Evolutionary conservation across 2,113 vertebrate genomes (phyloP), one percentile per base, ranked within the genome.

Genomic region (Pelvicachromis taeniatus): DNA sequence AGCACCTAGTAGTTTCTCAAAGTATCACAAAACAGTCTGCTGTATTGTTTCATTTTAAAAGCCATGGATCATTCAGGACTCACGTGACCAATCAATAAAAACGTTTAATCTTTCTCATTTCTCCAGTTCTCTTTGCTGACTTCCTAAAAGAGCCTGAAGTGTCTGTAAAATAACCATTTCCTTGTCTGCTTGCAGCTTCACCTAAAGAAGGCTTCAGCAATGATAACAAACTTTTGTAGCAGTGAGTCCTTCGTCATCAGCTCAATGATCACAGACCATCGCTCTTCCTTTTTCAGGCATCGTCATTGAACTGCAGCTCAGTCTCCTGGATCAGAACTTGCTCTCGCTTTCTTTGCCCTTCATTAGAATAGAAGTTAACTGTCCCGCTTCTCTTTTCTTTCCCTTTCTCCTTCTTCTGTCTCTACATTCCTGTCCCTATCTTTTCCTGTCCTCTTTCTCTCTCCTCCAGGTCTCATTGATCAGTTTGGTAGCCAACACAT

Each of bases 381-480:
- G 21, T 82, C 84, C 85, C 17, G 23, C 56, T 56, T 79, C 59
- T 89, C 31, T 83, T 75, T 31, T 68, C 59, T 81, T 38, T 58
- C 33, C 26, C 19, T 10, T 75, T 48, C 13, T 85, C 19, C 52
- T 38, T 8, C 42, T 61, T 52, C 68, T 58, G 3, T 63, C 85
- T 79, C 7, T 82, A 31, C 12, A 2, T 42, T 83, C 56, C 23
- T 73, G 54, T 78, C 58, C 80, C 70, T 75, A 5, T 75, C 70
- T 58, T 3, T 53, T 61, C 16, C 19, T 33, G 10, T 61, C 26
- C 23, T 10, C 23, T 40, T 13, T 78, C 77, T 88, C 75, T 81
- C 78, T 94, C 85, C 87, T 90, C 82, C 91, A 99, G 98, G 98
- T 99, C 80, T 99, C 98, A 2, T 92, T 99, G 90, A 92, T 99